Base-by-base conservation (phyloP, 23 tunicate genomes). In the Trididemnum miniatum region DNA sequence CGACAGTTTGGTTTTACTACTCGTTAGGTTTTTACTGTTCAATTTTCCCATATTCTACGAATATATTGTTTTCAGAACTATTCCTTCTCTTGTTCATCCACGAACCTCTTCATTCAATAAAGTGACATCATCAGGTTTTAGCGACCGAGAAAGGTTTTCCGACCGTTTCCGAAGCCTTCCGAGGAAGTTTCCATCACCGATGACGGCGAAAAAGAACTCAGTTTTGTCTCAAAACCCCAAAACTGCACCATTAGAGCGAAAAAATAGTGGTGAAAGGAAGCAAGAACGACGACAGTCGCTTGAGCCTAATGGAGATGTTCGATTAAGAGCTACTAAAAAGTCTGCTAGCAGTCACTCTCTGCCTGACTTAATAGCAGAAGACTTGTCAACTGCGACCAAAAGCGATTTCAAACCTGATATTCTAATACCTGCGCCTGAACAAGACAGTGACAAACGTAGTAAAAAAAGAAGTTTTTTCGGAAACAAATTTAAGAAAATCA, bases 151-250 rank as follows among this genome's bases (percentile, higher is more conserved):
- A 2, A 20, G 75, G 7, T 67, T 67, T 67, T 67, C 75, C 38
- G 75, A 67, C 18, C 37, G 75, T 31, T 67, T 67, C 75, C 75
- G 38, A 67, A 67, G 26, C n/a, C 38, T 67, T 67, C 75, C 75
- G 38, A 67, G 75, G 38, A 67, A 67, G n/a, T 12, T 12, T 2
- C 38, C 18, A 2, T 67, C 75, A 9, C 75, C 75, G 37, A 4
- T 67, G 38, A 5, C 32, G 75, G 75, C 25, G 9, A 20, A 38
- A 31, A 20, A 31, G 38, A 67, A 67, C 4, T n/a, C n/a, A 62
- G 5, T 31, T 37, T 32, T 38, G 75, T 7, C 67, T 5, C 75
- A 37, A 7, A 32, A 30, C n/a, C 67, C 5, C 9, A 9, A 15
- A 44, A n/a, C 67, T 22, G 67, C n/a, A 12, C 15, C 67, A 4